Conservation (phyloP, 1,140 invertebrate genomes). For the Ctenoplectra terminalis region DNA sequence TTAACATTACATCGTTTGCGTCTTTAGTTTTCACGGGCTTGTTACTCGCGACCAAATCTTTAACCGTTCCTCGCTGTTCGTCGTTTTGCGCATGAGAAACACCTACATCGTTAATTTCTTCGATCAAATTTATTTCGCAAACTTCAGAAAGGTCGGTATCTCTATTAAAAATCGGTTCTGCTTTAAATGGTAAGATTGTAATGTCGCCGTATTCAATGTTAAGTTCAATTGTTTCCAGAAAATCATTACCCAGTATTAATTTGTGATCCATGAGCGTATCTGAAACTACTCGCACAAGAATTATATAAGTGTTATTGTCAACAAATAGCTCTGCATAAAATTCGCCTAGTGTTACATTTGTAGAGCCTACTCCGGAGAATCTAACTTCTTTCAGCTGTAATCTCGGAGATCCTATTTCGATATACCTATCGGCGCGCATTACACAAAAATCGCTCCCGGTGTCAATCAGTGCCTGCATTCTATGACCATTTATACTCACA, state of each 20-base stretch:
- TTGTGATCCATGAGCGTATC: slow-evolving; percentile 22
- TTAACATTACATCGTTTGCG: too few relatives aligned
- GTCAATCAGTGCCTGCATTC: slow-evolving; percentile 11
- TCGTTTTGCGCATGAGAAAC: background rate
- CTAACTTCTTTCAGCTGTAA: background rate
- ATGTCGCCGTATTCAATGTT: too few relatives aligned
- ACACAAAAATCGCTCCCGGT: too few relatives aligned
- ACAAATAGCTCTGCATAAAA: slow-evolving; percentile 18
- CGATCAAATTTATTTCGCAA: slow-evolving; percentile 26
- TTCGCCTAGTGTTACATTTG: too few relatives aligned
- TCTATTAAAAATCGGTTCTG: too few relatives aligned
- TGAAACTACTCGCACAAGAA: too few relatives aligned
- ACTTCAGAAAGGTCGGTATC: slow-evolving; percentile 19
- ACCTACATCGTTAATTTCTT: background rate
- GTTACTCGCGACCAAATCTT: background rate
- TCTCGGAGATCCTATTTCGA: slow-evolving; percentile 9
- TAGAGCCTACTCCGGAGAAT: slow-evolving; percentile 27
- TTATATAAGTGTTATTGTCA: background rate
- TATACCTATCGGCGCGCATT: slow-evolving; percentile 30
- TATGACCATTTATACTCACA: slow-evolving; percentile 8
- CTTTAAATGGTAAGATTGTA: too few relatives aligned
- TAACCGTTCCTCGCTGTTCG: background rate
- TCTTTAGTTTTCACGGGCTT: too few relatives aligned
- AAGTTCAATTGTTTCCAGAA: slow-evolving; percentile 27
- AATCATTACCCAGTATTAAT: slow-evolving; percentile 48